Conservation (phyloP, 1,140 invertebrate genomes). For the Eubasilissa regina region DNA sequence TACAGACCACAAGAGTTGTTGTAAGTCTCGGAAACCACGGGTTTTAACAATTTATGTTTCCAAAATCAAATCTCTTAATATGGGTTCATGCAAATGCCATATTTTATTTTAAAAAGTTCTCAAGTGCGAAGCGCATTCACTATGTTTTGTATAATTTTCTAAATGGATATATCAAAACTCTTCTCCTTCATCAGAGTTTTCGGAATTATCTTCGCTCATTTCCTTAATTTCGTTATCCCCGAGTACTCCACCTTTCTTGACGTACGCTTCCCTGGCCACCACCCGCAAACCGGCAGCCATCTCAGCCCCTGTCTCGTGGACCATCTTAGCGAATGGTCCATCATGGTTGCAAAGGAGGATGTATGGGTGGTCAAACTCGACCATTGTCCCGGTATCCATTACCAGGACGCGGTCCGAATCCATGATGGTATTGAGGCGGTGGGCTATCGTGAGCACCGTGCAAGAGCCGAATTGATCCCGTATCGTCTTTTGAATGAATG, state of each 20-base stretch:
- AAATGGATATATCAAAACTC: background rate
- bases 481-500: constrained; percentile 76
- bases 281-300: constrained; percentile 25
- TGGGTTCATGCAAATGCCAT: no score
- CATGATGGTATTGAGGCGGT: constrained; percentile 87
- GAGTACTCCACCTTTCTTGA: constrained; percentile 15
- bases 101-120: no score
- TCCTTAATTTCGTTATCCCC: background rate
- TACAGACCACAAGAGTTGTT: no score
- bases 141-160: no score
- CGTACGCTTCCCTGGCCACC: constrained; percentile 44
- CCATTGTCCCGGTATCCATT: constrained; percentile 77
- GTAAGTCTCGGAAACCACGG: no score
- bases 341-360: constrained; percentile 74
- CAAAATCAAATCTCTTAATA: no score
- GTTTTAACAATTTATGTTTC: no score
- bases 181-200: background rate
- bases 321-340: constrained; percentile 80
- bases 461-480: constrained; percentile 76
- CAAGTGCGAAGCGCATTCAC: no score
- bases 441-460: constrained; percentile 85
- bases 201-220: no score
- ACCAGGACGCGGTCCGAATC: constrained; percentile 85
- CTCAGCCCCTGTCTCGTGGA: constrained; percentile 76
- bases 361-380: constrained; percentile 76